Evolutionary conservation across 2,888 invertebrate species (phyloP), one percentile per base, ranked within the genome.

Genomic region (Lissonota sp.): DNA sequence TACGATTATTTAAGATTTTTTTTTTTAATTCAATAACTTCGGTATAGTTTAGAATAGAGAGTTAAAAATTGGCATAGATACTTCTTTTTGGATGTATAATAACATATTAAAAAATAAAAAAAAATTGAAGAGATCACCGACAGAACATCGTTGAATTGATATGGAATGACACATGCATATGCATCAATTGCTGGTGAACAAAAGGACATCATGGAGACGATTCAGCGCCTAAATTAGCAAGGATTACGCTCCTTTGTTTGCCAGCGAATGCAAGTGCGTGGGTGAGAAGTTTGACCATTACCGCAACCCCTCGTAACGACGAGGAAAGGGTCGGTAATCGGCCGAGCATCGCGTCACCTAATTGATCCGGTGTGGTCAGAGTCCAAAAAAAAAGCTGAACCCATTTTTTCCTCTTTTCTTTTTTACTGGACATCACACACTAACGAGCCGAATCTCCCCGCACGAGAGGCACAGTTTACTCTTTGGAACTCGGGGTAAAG

Each of bases 301-400:
- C 82, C 73, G 77, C 63, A 69, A 75, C 16, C 55, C 67, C 67
- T 49, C 63, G 70, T 66, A 26, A 60, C 70, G 64, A 69, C 26
- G 26, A 26, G 26, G 26, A 26, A 26, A 77, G 83, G 80, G 64
- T 77, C 81, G 64, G 67, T 84, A 86, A 86, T 86, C 84, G 80
- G 77, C 67, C 75, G 51, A 69, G 83, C 84, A 84, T 83, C 83
- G 81, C 83, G 81, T 73, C 79, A 77, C 72, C 80, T 85, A 86
- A 86, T 86, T 84, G 83, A 86, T 74, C 79, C 80, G 74, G 84
- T 73, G 76, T 77, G 76, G 77, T 76, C 80, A 57, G 63, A 63
- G 73, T 42, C 67, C 66, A 80, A 82, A 84, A 83, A 83, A 66
- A 64, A 58, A 53, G 12, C 26, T 12, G 80, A 39, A 63, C 49